These are phyloP conservation scores for Gorilla gorilla DNA, from an alignment of 2,113 vertebrate genomes.

Conservation along the genomic window DNA sequence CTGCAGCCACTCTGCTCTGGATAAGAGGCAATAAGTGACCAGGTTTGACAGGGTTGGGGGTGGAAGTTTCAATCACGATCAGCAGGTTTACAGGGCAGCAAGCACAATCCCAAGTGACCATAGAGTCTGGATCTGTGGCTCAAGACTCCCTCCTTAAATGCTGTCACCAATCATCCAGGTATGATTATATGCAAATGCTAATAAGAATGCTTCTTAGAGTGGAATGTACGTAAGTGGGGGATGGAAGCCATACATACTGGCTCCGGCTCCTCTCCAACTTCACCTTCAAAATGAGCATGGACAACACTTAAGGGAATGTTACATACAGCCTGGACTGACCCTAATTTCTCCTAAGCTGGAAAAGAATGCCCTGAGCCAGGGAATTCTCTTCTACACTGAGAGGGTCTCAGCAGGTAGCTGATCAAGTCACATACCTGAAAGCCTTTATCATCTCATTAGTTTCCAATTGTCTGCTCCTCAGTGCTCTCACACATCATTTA, in stretches of 20 bases:
- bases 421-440: slow-evolving; percentile 77
- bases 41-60: not conserved
- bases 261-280: not conserved
- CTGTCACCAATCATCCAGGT: not conserved
- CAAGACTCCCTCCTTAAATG: not conserved
- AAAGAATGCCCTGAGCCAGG: slow-evolving; percentile 18
- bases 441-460: slow-evolving; percentile 78
- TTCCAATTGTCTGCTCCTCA: slow-evolving; percentile 71
- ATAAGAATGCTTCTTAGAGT: not conserved
- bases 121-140: not conserved
- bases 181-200: not conserved
- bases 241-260: not conserved
- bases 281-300: not conserved
- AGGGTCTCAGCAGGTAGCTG: slow-evolving; percentile 64
- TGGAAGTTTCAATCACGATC: not conserved
- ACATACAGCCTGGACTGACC: slow-evolving; percentile 12
- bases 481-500: slow-evolving; percentile 77
- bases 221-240: not conserved
- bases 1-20: not conserved
- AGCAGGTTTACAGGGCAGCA: not conserved
- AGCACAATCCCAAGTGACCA: not conserved
- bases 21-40: not conserved
- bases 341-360: slow-evolving; percentile 41
- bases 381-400: slow-evolving; percentile 46
- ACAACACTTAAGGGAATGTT: slow-evolving; percentile 23